Evolutionary conservation across 2,888 invertebrate genomes (phyloP).

Genomic region (Temnothorax unifasciatus): DNA sequence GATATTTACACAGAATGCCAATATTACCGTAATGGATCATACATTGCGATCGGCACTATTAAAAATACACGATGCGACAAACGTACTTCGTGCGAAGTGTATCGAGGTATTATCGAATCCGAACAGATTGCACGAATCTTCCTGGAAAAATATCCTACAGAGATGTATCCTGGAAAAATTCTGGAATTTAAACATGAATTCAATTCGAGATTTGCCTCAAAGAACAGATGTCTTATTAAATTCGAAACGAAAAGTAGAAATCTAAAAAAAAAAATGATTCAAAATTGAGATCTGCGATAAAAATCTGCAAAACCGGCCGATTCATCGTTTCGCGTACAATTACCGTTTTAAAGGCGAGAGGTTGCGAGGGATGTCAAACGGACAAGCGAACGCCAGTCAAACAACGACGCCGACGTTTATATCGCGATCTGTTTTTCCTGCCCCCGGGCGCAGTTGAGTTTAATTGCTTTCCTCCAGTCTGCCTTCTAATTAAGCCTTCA

Average conservation of each 20-base stretch:
- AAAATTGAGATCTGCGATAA: neutral
- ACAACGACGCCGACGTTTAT: slow-evolving; percentile 35
- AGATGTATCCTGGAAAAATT: neutral
- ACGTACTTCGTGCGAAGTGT: neutral
- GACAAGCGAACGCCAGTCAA: slow-evolving; percentile 39
- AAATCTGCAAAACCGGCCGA: neutral
- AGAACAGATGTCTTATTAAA: neutral
- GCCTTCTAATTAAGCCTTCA: slow-evolving; percentile 77
- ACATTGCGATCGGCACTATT: slow-evolving; percentile 23
- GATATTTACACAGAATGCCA: slow-evolving; percentile 39
- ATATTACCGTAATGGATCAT: slow-evolving; percentile 45
- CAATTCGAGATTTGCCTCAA: neutral
- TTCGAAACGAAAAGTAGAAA: neutral
- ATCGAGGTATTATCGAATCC: neutral
- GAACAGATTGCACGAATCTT: neutral
- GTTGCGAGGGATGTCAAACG: slow-evolving; percentile 10
- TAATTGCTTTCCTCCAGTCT: slow-evolving; percentile 76
- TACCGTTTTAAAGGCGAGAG: slow-evolving; percentile 6
- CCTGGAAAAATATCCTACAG: neutral
- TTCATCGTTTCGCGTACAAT: slow-evolving; percentile 22
- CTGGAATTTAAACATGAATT: neutral
- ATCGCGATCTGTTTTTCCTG: slow-evolving; percentile 71
- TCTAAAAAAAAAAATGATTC: neutral
- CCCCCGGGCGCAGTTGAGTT: slow-evolving; percentile 61
- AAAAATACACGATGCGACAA: slow-evolving; percentile 32